A percentile compares a stretch with the other conserved stretches of the same genome.
Evolutionary conservation across 2,797 vertebrate genomes (phyloP).

Genomic region (Sebastes vulpes): DNA sequence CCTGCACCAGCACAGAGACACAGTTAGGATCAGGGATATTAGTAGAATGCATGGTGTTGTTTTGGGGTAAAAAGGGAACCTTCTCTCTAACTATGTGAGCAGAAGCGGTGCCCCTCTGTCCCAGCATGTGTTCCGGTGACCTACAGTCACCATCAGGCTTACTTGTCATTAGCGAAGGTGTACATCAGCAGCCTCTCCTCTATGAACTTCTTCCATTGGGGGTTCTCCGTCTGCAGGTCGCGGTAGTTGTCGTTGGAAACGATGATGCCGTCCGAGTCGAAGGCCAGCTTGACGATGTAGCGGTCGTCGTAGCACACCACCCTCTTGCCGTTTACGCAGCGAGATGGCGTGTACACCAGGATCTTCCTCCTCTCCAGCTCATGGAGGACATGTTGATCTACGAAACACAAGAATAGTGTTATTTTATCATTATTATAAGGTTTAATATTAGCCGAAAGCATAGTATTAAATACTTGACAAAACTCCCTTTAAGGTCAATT

Average conservation of each 20-base stretch:
- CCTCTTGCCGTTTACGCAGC: conserved; percentile 91
- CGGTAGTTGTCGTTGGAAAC: conserved; percentile 95
- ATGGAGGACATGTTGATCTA: conserved; percentile 90
- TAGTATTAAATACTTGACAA: too few relatives aligned
- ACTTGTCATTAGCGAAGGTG: conserved; percentile 93
- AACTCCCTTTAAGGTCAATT: too few relatives aligned
- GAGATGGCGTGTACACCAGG: conserved; percentile 89
- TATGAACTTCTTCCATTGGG: conserved; percentile 93
- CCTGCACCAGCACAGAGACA: conserved; percentile 70
- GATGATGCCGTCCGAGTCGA: conserved; percentile 88
- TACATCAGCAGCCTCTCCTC: conserved; percentile 94
- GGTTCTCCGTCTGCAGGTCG: conserved; percentile 91
- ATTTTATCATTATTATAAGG: not conserved
- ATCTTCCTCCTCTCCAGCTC: conserved; percentile 88
- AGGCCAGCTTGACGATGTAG: conserved; percentile 92
- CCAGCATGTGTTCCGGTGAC: too few relatives aligned
- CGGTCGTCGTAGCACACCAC: conserved; percentile 93
- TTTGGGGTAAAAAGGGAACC: too few relatives aligned
- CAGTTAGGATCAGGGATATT: not conserved
- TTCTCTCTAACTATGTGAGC: not conserved
- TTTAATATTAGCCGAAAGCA: not conserved
- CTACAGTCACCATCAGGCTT: conserved; percentile 6
- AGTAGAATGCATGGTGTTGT: not conserved
- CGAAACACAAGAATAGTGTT: not conserved
- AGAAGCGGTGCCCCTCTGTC: not conserved